Evolutionary conservation across 2,797 vertebrate genomes (phyloP), one percentile per base, ranked within the genome.

Genomic region (Eulemur rubriventer): DNA sequence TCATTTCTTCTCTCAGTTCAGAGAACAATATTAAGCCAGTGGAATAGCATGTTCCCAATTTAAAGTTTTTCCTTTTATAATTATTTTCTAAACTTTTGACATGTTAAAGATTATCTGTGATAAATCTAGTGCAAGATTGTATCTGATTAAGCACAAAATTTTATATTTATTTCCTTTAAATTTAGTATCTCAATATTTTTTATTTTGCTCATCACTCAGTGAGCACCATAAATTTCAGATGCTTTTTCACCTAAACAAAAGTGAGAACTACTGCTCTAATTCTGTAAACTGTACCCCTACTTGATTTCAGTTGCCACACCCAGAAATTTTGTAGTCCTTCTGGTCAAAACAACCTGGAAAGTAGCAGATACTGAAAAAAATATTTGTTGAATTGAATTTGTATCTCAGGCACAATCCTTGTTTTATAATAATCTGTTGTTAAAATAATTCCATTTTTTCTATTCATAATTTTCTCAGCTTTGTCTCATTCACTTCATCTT

Each of bases 241-340:
- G 5, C 50, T 82, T 85, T 89, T 46, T 8, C 65, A 75, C 6
- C 57, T 61, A 79, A 73, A 69, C 38, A 88, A 59, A 59, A 20
- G 12, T 81, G 33, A 84, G 17, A 90, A 43, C 30, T 41, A 75
- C 18, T 55, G 22, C 2, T 2, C 16, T 57, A 83, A 69, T 82
- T 48, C 24, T 4, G 50, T 59, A 90, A 84, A 91, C 61, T 75
- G 4, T 33, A 67, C 7, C 10, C 4, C 17, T 83, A 24, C 12
- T 81, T 75, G 59, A 96, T 90, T 95, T 88, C 12, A 87, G 12
- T 87, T 81, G 87, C 22, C 28, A 96, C 85, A 81, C 7, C 4
- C 26, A 79, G 70, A 96, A 91, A 94, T 46, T 38, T 12, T 61
- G 7, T 50, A 55, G 14, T n/a, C 4, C 20, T 78, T 92, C 93